Conservation (phyloP, 35 echinoderm and acorn worm genomes). For the Hemicentrotus pulcherrimus region DNA sequence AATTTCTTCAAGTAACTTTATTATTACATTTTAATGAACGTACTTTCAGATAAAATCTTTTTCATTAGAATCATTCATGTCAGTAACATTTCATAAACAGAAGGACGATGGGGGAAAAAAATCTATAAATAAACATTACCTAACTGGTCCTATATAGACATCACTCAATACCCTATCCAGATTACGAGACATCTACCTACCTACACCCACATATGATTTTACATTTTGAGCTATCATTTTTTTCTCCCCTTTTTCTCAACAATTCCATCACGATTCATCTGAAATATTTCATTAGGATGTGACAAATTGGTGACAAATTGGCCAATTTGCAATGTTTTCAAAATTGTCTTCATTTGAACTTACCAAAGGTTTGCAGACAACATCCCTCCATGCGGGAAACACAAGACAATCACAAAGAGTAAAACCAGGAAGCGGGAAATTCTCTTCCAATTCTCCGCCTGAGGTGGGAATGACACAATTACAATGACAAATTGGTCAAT, state of each 20-base stretch:
- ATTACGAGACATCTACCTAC: neutral
- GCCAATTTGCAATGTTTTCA: neutral
- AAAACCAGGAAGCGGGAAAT: neutral
- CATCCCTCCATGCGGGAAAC: neutral
- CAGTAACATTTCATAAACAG: neutral
- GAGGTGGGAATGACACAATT: constrained; percentile 16
- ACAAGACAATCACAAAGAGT: neutral
- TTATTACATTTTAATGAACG: no score
- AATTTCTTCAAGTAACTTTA: no score
- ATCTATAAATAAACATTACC: constrained; percentile 7
- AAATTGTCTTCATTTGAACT: neutral
- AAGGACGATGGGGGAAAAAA: neutral
- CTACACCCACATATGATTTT: neutral
- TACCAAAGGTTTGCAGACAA: neutral
- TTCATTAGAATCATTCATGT: no score
- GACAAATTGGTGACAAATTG: constrained; percentile 18
- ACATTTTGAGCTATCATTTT: neutral
- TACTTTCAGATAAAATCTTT: no score
- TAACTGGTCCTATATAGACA: neutral
- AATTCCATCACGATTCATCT: neutral
- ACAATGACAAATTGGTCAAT: constrained; percentile 13
- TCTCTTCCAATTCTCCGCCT: neutral
- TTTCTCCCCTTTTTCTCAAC: neutral
- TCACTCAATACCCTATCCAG: neutral
- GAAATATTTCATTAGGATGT: constrained; percentile 14